phyloP scores from a whole-genome alignment of 2,113 vertebrate species.

The Saccopteryx bilineata region DNA sequence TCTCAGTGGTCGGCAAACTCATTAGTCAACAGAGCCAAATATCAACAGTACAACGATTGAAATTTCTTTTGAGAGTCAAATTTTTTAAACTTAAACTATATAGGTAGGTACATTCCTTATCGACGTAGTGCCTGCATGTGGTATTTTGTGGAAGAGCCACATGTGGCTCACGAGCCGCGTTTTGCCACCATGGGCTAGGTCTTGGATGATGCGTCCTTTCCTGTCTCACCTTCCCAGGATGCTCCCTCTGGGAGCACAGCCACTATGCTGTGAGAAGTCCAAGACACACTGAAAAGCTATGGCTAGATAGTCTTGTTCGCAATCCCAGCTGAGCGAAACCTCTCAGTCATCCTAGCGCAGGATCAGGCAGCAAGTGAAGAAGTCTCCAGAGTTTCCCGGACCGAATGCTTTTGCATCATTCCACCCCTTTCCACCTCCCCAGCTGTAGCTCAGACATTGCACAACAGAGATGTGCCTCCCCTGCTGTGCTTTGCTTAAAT shows the following conservation, averaged over 20 bases:
- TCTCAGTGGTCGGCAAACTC: background rate
- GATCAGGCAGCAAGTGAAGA: background rate
- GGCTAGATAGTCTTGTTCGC: background rate
- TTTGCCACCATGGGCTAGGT: too few relatives aligned
- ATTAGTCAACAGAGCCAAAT: too few relatives aligned
- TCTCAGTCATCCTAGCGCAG: background rate
- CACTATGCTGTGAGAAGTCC: background rate
- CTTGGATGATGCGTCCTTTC: background rate
- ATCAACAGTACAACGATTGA: too few relatives aligned
- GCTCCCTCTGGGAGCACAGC: background rate
- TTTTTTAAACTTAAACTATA: too few relatives aligned
- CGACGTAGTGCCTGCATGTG: too few relatives aligned
- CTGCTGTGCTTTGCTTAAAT: background rate
- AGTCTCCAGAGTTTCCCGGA: background rate
- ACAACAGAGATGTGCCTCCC: background rate
- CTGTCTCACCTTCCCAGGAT: background rate
- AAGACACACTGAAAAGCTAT: background rate
- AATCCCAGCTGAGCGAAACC: background rate
- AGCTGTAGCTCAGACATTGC: background rate
- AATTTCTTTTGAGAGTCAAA: too few relatives aligned
- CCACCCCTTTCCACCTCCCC: background rate
- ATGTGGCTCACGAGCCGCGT: too few relatives aligned
- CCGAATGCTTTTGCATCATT: background rate
- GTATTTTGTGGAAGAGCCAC: too few relatives aligned
- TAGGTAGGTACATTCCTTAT: too few relatives aligned